Evolutionary conservation across 2,888 invertebrate species (phyloP).

Genomic region (Luffia ferchaultella): DNA sequence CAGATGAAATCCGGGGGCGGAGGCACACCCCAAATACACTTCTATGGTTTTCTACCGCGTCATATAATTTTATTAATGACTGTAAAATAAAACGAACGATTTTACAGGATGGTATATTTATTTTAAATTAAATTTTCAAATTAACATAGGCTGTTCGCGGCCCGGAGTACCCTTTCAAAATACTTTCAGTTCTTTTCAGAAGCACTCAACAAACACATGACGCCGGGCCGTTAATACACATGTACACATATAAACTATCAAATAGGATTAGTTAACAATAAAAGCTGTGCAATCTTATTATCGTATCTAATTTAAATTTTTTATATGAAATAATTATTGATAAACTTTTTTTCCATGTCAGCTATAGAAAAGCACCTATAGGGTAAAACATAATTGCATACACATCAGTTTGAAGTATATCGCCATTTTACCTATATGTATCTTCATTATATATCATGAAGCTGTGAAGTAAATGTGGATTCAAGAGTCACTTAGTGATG

Average conservation of each 20-base stretch:
- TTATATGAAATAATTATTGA: conserved; percentile 25
- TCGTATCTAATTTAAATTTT: conserved; percentile 1
- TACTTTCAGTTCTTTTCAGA: neutral
- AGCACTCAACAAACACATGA: neutral
- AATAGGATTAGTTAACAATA: conserved; percentile 26
- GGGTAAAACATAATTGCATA: no score
- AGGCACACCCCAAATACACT: no score
- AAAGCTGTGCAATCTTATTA: conserved; percentile 25
- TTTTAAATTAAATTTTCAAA: conserved; percentile 50
- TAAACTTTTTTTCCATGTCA: no score
- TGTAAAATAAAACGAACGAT: conserved; percentile 15
- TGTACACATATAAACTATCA: neutral
- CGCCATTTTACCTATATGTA: no score
- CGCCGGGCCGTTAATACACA: neutral
- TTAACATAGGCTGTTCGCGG: conserved; percentile 32
- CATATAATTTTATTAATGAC: no score
- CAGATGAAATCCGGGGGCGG: no score
- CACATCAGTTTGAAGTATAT: no score
- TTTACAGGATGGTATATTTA: conserved; percentile 36
- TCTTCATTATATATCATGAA: no score
- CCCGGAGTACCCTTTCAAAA: neutral
- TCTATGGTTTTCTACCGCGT: no score
- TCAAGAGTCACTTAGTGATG: conserved; percentile 25
- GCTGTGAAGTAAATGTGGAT: no score
- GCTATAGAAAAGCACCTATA: no score